Evolutionary conservation across 2,113 vertebrate species (phyloP).

Genomic region (Triplophysa tibetana): DNA sequence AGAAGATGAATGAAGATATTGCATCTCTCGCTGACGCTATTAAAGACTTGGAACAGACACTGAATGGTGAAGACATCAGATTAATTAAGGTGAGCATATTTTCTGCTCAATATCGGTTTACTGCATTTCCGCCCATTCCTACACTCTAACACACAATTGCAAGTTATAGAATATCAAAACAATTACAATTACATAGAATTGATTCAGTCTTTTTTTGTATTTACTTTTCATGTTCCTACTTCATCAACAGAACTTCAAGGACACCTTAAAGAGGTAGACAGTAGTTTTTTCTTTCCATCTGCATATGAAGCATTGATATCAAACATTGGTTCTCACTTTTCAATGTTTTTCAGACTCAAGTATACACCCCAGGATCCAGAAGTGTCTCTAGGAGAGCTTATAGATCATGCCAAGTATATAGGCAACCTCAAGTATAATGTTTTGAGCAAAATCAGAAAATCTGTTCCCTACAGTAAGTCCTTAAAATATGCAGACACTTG

Average conservation of each 20-base stretch:
- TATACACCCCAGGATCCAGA: not conserved
- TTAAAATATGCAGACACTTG: not conserved
- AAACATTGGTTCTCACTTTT: not conserved
- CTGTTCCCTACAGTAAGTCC: slow-evolving; percentile 18
- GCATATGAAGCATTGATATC: not conserved
- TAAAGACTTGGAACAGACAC: not conserved
- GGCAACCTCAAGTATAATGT: slow-evolving; percentile 31
- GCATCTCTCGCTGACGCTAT: not conserved
- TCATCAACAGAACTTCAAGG: slow-evolving; percentile 12
- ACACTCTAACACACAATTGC: too few relatives aligned
- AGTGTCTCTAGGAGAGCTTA: not conserved
- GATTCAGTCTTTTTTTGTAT: too few relatives aligned
- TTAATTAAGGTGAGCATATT: not conserved
- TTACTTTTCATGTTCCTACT: not conserved
- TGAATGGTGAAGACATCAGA: not conserved
- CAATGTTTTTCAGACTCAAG: not conserved
- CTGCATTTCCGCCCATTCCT: too few relatives aligned
- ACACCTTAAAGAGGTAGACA: slow-evolving; percentile 11
- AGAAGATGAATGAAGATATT: not conserved
- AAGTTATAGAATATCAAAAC: too few relatives aligned
- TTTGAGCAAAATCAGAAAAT: not conserved
- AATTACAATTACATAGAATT: not conserved
- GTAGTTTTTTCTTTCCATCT: not conserved
- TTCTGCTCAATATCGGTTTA: not conserved
- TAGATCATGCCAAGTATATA: slow-evolving; percentile 3